Conservation (phyloP, 1,140 invertebrate species). For the Lepidotrigona ventralis region DNA sequence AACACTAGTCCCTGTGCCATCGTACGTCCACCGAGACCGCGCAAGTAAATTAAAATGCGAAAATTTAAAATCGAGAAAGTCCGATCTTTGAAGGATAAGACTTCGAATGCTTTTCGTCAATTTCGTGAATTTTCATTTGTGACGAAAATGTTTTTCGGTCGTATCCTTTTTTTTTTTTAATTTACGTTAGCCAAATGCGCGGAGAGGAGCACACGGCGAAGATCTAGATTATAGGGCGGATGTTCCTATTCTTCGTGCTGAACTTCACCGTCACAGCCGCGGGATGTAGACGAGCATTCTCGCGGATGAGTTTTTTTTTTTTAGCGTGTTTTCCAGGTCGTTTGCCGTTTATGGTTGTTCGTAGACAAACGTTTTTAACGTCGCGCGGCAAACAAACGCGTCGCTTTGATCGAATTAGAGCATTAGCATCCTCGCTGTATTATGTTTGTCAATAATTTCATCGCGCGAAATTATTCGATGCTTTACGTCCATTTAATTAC, state of each 20-base stretch:
- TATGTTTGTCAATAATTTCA: no score
- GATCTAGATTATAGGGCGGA: background rate
- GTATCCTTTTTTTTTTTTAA: no score
- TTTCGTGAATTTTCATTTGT: no score
- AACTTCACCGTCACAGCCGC: background rate
- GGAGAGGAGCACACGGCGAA: background rate
- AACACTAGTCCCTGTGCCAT: background rate
- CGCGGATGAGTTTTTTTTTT: no score
- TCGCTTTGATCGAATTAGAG: background rate
- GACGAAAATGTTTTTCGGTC: no score
- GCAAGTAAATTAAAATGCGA: no score
- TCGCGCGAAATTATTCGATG: no score
- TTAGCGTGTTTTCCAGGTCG: background rate
- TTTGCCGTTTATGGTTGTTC: background rate
- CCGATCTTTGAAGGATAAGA: no score
- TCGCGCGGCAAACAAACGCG: background rate
- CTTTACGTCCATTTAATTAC: background rate
- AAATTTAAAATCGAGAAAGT: no score
- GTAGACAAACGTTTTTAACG: background rate
- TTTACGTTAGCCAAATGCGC: no score
- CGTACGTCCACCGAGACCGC: background rate
- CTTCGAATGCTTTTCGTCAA: no score
- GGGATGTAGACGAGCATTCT: background rate
- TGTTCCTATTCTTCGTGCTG: background rate
- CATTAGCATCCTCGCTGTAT: background rate